Percentiles rank a stretch among this genome's conserved stretches.
phyloP scores from a whole-genome alignment of 2,113 vertebrate genomes.

The Scalopus aquaticus region DNA sequence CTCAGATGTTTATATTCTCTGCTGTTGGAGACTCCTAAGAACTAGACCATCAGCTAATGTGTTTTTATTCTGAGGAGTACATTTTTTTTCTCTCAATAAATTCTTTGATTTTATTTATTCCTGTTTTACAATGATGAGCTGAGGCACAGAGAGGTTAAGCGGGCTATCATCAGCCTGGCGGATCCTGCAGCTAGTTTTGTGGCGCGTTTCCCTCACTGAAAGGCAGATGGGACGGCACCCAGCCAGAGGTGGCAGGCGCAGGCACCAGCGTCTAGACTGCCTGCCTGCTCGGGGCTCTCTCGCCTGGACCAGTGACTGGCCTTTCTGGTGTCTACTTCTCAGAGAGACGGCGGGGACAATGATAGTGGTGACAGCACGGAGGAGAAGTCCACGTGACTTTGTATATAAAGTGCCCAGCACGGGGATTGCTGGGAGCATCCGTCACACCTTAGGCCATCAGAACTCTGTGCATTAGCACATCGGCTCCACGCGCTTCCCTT shows the following conservation, averaged over 20 bases:
- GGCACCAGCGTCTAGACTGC: fast-evolving
- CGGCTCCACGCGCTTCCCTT: not conserved
- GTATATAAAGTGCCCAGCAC: fast-evolving
- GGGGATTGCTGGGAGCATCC: too few relatives aligned
- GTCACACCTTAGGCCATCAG: not conserved
- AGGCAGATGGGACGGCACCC: not conserved
- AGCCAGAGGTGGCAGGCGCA: fast-evolving
- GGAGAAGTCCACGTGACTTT: not conserved
- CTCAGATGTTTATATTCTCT: not conserved
- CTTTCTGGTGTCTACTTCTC: not conserved
- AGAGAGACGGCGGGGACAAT: not conserved
- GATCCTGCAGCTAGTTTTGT: not conserved
- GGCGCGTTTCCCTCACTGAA: not conserved
- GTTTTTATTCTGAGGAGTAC: too few relatives aligned
- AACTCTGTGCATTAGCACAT: fast-evolving
- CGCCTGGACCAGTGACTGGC: fast-evolving
- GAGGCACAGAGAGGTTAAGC: not conserved
- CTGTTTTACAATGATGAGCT: not conserved
- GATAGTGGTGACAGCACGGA: fast-evolving
- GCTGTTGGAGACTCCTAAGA: not conserved
- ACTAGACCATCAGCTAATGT: too few relatives aligned
- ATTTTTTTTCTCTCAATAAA: too few relatives aligned
- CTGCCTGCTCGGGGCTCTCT: not conserved
- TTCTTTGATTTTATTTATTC: not conserved
- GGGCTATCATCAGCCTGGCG: fast-evolving